Evolutionary conservation across 2,888 invertebrate species (phyloP).

Genomic region (Congeria kusceri): DNA sequence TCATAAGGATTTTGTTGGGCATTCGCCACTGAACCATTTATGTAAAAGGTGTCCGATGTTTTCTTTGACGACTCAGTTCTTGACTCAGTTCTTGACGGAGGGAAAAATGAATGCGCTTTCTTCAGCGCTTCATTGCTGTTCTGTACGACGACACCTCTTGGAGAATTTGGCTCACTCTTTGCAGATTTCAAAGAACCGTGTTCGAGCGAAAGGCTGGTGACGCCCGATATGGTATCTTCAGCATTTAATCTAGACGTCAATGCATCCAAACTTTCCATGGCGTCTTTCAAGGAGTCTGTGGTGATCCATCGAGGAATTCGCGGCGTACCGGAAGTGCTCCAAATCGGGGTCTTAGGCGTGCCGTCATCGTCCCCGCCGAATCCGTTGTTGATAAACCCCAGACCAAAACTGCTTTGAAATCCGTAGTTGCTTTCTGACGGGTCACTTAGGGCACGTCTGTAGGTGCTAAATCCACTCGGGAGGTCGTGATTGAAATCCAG

Average conservation of each 20-base stretch:
- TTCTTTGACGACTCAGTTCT: not conserved
- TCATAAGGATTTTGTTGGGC: too few species aligned
- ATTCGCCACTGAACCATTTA: too few species aligned
- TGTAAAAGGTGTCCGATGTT: not conserved
- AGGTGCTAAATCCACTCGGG: slow-evolving; percentile 29
- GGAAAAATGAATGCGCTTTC: not conserved
- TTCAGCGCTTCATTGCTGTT: not conserved
- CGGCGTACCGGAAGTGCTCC: slow-evolving; percentile 46
- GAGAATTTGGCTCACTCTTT: slow-evolving; percentile 34
- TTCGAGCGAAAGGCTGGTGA: slow-evolving; percentile 44
- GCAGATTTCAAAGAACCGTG: slow-evolving; percentile 38
- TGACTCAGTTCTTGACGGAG: not conserved
- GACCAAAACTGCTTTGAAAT: slow-evolving; percentile 54
- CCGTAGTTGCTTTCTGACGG: not conserved
- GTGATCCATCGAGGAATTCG: slow-evolving; percentile 59
- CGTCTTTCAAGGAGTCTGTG: slow-evolving; percentile 56
- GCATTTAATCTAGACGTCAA: slow-evolving; percentile 48
- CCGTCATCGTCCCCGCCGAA: slow-evolving; percentile 37
- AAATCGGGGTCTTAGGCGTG: slow-evolving; percentile 40
- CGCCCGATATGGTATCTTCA: slow-evolving; percentile 58
- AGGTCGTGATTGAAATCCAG: slow-evolving; percentile 40
- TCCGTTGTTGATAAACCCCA: slow-evolving; percentile 40
- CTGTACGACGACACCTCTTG: not conserved
- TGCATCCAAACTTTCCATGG: slow-evolving; percentile 54
- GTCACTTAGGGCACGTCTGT: not conserved